phyloP scores from a whole-genome alignment of 2,797 vertebrate species.

The Brotula barbata region DNA sequence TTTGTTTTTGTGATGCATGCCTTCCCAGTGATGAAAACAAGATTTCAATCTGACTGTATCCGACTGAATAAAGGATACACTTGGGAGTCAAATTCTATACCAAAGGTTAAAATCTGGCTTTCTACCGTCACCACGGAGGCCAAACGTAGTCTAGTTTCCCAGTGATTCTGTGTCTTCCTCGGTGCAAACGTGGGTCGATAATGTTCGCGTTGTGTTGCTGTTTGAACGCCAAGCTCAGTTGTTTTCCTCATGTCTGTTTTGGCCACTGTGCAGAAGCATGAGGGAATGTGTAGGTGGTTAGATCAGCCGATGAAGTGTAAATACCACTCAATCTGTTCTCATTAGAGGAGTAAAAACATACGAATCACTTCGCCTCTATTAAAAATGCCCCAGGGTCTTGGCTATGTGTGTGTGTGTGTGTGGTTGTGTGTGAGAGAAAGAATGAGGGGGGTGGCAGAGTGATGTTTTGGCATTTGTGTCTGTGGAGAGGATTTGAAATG shows the following conservation, averaged over 20 bases:
- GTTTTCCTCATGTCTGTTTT: conserved; percentile 73
- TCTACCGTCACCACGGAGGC: conserved; percentile 16
- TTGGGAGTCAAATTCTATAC: conserved; percentile 2
- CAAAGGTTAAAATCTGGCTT: conserved; percentile 16
- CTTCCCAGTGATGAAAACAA: not conserved
- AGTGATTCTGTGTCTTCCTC: conserved; percentile 33
- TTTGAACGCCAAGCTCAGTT: conserved; percentile 66
- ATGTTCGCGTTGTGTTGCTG: conserved; percentile 61
- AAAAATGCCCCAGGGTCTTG: conserved; percentile 73
- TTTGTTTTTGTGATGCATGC: not conserved
- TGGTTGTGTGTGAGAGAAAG: conserved; percentile 18
- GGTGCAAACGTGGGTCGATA: conserved; percentile 58
- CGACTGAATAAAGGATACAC: conserved; percentile 31
- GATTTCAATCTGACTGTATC: conserved; percentile 8
- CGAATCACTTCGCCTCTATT: conserved; percentile 75
- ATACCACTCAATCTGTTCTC: conserved; percentile 83
- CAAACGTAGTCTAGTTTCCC: conserved; percentile 35
- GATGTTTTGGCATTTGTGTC: conserved; percentile 77
- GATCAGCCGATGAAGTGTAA: conserved; percentile 80
- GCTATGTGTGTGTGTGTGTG: conserved; percentile 48
- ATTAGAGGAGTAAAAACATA: conserved; percentile 79
- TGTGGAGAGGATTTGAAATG: conserved; percentile 75
- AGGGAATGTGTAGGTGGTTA: conserved; percentile 75
- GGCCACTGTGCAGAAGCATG: conserved; percentile 67
- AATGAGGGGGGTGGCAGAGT: conserved; percentile 61